Conservation (phyloP, 2,888 invertebrate genomes). For the Dermolepida albohirtum region DNA sequence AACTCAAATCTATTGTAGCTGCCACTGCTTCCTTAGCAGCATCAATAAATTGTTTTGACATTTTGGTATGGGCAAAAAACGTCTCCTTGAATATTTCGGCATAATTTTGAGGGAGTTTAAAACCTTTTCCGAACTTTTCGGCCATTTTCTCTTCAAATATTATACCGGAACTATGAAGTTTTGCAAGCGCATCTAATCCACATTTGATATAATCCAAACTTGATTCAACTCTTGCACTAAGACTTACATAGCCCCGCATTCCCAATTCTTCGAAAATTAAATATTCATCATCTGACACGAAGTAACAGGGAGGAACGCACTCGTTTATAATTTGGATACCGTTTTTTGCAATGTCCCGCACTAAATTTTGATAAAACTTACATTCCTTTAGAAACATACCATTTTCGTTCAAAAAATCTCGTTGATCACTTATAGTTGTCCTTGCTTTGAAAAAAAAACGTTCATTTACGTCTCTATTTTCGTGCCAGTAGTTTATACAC, state of each 20-base stretch:
- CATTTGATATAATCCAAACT: slow-evolving; percentile 49
- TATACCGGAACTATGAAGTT: slow-evolving; percentile 56
- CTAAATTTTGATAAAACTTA: slow-evolving; percentile 63
- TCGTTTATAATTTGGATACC: slow-evolving; percentile 50
- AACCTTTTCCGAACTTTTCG: slow-evolving; percentile 42
- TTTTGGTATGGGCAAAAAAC: slow-evolving; percentile 57
- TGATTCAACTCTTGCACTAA: slow-evolving; percentile 47
- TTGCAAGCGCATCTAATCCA: slow-evolving; percentile 52
- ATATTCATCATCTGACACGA: slow-evolving; percentile 53
- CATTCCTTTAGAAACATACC: slow-evolving; percentile 44
- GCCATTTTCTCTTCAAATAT: slow-evolving; percentile 58
- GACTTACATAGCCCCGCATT: slow-evolving; percentile 52
- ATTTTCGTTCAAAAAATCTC: too few relatives aligned
- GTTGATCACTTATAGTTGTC: too few relatives aligned
- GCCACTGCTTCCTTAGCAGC: slow-evolving; percentile 58
- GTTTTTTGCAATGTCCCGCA: slow-evolving; percentile 61
- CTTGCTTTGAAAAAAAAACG: too few relatives aligned
- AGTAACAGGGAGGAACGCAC: slow-evolving; percentile 60
- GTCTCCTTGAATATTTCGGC: slow-evolving; percentile 59
- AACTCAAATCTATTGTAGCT: slow-evolving; percentile 49
- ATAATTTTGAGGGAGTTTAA: slow-evolving; percentile 51
- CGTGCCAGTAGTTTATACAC: too few relatives aligned
- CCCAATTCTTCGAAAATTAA: slow-evolving; percentile 62
- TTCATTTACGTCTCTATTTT: too few relatives aligned
- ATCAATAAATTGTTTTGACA: slow-evolving; percentile 54